Evolutionary conservation across 2,888 invertebrate species (phyloP), one percentile per base, ranked within the genome.

Genomic region (Hypomecis punctinalis): DNA sequence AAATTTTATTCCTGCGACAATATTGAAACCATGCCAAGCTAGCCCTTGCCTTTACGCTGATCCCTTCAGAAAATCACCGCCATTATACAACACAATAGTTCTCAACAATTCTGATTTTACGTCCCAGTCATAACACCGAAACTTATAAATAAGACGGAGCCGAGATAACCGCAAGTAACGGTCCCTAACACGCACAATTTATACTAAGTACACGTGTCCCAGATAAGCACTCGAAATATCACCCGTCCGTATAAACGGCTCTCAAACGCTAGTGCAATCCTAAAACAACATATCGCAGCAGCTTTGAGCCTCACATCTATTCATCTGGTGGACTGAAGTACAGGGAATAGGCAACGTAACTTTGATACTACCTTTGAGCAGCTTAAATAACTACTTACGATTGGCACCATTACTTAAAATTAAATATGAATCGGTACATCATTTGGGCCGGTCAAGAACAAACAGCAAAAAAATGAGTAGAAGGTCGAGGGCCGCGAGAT

Each of bases 241-340:
- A 49, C 51, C 58, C 42, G 53, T 58, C 56, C 42, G 39, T 54
- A 59, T 63, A 54, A 54, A 59, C 59, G 59, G 48, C 54, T 43
- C 63, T 65, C 63, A 63, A 63, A 60, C 66, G 61, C 61, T 66
- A 61, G 65, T 67, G 63, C 67, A 63, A 56, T 60, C 67, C 67
- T 67, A 63, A 67, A 67, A 63, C 67, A 60, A 67, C 67, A 67
- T 67, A 63, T 66, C 66, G 62, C 59, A 53, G 58, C 55, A 59
- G 66, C 62, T 66, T 66, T 66, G 66, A 63, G 59, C 47, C 62
- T 66, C 66, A 39, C 59, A 55, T 66, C 61, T 54, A 66, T 66
- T 61, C 66, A 66, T 43, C 57, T 52, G 46, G n/a, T 8, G 13
- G 13, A 55, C 45, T 23, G 46, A 55, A 9, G 13, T 55, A 46